phyloP scores from a whole-genome alignment of 2,113 vertebrate species.

The Dolichallabes microphthalmus region DNA sequence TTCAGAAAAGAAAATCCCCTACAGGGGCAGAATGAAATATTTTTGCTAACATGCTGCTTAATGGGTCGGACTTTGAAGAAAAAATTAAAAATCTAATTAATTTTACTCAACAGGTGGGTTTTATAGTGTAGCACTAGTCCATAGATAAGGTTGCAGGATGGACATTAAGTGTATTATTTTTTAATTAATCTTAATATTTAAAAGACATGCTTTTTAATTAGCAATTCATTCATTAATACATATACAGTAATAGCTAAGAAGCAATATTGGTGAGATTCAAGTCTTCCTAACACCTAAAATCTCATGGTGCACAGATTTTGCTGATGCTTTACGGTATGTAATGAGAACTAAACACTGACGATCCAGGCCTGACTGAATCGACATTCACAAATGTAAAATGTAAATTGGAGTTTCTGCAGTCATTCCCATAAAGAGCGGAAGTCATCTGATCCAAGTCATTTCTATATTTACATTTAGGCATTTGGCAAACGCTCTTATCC shows the following conservation, averaged over 20 bases:
- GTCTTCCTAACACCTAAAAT: too few relatives aligned
- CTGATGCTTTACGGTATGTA: neutral
- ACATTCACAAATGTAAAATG: too few relatives aligned
- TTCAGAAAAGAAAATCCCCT: slow-evolving; percentile 41
- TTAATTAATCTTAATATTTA: neutral
- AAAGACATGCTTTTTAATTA: neutral
- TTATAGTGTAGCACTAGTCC: neutral
- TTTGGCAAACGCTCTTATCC: too few relatives aligned
- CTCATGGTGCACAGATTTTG: neutral
- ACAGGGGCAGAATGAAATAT: neutral
- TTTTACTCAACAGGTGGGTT: neutral
- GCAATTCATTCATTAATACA: neutral
- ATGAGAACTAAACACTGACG: neutral
- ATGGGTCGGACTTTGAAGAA: neutral
- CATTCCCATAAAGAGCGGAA: too few relatives aligned
- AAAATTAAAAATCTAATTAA: neutral
- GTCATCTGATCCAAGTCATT: too few relatives aligned
- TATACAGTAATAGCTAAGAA: neutral
- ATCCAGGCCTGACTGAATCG: too few relatives aligned
- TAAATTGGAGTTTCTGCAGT: too few relatives aligned
- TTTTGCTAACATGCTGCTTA: neutral
- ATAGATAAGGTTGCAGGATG: neutral
- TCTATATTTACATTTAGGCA: too few relatives aligned
- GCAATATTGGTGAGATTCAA: neutral
- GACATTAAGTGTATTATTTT: neutral